These are phyloP conservation scores for Caracal caracal DNA, from an alignment of 2,113 vertebrate genomes.

Conservation along the genomic window DNA sequence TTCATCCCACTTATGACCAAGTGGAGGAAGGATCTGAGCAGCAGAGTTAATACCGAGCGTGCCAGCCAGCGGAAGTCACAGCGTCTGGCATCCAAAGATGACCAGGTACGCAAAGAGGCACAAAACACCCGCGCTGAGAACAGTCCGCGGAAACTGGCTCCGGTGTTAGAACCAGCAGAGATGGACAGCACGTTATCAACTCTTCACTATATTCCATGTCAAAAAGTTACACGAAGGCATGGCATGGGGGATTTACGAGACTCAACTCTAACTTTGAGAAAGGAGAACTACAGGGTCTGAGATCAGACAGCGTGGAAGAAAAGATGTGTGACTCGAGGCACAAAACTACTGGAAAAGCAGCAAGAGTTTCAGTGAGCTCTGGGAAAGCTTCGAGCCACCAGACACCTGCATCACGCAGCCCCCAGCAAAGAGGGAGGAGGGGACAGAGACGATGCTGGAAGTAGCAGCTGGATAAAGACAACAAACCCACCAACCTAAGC, in stretches of 20 bases:
- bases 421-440: not conserved
- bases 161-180: not conserved
- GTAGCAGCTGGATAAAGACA: not conserved
- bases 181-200: not conserved
- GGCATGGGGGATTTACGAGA: not conserved
- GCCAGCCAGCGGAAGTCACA: not conserved
- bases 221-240: not conserved
- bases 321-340: too few species aligned
- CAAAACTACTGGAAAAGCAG: not conserved
- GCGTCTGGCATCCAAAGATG: not conserved
- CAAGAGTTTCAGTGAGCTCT: not conserved
- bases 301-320: not conserved
- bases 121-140: not conserved
- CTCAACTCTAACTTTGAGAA: too few species aligned
- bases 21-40: not conserved
- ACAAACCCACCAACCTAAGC: not conserved
- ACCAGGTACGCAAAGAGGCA: not conserved
- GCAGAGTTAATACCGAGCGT: accelerated
- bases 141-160: not conserved
- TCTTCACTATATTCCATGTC: not conserved
- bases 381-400: not conserved
- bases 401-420: accelerated
- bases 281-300: not conserved
- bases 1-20: not conserved
- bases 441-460: accelerated